Percentiles rank a stretch among this genome's conserved stretches.
Conservation (phyloP, 2,113 vertebrate genomes). For the Alces alces region DNA sequence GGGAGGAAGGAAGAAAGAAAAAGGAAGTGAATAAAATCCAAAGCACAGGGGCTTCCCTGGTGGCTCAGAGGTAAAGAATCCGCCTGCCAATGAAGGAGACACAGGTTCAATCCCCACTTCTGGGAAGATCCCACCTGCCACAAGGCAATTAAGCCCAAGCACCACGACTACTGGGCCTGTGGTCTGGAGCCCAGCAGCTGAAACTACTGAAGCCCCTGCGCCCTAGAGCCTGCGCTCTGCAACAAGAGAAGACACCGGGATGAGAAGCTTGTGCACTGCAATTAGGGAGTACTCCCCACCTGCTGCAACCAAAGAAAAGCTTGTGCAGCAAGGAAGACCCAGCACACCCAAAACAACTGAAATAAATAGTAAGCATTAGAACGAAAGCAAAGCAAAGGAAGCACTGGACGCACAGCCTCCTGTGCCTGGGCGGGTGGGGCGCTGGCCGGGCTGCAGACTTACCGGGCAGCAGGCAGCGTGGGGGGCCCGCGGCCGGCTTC, state of each 20-base stretch:
- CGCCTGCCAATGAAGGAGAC: background rate
- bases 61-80: background rate
- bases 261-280: background rate
- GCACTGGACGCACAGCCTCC: rapidly evolving
- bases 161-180: background rate
- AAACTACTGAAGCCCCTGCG: background rate
- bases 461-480: slow-evolving; percentile 87
- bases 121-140: background rate
- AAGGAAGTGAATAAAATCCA: background rate
- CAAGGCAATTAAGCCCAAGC: background rate
- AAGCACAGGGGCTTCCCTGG: background rate
- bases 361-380: background rate
- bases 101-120: background rate
- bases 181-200: background rate
- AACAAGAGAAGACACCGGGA: rapidly evolving
- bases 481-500: slow-evolving; percentile 78
- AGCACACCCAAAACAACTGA: background rate
- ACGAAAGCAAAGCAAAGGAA: background rate
- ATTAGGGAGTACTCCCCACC: background rate
- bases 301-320: background rate
- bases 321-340: background rate
- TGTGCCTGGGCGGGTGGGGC: rapidly evolving
- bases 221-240: background rate
- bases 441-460: slow-evolving; percentile 27
- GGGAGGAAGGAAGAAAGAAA: background rate